These are phyloP conservation scores for Oreocharis arfaki DNA, from an alignment of 2,113 vertebrate species.

Conservation along the genomic window DNA sequence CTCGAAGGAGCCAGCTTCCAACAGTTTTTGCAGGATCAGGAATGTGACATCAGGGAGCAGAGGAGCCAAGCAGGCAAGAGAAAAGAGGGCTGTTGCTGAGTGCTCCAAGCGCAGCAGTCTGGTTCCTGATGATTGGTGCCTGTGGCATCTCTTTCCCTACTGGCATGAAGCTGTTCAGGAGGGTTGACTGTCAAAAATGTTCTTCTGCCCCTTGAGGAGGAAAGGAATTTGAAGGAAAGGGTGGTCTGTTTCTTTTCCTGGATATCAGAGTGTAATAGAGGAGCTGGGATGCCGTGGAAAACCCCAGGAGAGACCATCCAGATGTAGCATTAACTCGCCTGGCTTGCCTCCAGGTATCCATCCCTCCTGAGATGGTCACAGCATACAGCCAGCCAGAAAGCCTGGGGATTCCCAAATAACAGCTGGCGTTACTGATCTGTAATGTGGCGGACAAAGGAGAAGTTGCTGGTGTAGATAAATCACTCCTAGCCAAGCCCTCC, in stretches of 20 bases:
- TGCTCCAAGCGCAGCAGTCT: fast-evolving
- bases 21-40: neutral
- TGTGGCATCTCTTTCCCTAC: neutral
- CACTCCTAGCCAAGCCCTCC: neutral
- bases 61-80: neutral
- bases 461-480: neutral
- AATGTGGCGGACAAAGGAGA: neutral
- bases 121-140: neutral
- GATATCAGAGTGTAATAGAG: fast-evolving
- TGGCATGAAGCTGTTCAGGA: neutral
- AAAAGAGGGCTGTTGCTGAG: neutral
- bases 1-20: neutral
- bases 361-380: neutral
- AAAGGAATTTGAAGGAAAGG: neutral
- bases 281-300: neutral
- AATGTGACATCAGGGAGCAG: neutral
- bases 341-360: neutral
- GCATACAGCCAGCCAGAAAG: neutral
- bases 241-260: neutral
- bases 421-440: neutral
- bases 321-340: neutral
- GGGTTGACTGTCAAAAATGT: fast-evolving
- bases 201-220: neutral
- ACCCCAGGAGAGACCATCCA: neutral
- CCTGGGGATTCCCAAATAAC: neutral